Conservation (phyloP, 2,888 invertebrate genomes). For the Petrolisthes manimaculis region DNA sequence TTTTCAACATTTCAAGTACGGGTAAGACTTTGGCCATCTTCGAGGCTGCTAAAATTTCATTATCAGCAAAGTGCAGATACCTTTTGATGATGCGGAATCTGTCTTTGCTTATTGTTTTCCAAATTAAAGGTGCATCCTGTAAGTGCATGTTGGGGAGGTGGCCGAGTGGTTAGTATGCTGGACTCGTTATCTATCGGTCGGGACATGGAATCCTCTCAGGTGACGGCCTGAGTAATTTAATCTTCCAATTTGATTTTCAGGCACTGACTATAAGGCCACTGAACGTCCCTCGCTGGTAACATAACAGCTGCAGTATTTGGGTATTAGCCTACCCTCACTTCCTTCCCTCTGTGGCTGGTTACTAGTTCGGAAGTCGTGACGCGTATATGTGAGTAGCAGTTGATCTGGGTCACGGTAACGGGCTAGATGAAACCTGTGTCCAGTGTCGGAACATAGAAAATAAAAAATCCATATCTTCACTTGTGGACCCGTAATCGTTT, state of each 20-base stretch:
- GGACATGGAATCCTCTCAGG: not conserved
- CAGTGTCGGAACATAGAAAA: no score
- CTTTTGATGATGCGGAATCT: slow-evolving; percentile 9
- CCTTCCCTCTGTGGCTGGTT: no score
- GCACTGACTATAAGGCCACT: no score
- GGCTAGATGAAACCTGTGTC: no score
- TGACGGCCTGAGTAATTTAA: not conserved
- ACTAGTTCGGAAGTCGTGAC: no score
- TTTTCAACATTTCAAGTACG: slow-evolving; percentile 8
- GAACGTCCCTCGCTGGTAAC: no score
- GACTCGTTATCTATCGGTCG: not conserved
- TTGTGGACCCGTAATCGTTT: not conserved
- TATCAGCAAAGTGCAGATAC: slow-evolving; percentile 11
- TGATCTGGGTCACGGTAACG: no score
- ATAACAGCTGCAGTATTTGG: no score
- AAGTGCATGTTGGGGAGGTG: not conserved
- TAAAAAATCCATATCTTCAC: slow-evolving; percentile 31
- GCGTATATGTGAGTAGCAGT: no score
- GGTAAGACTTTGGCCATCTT: slow-evolving; percentile 32
- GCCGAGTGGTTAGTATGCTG: no score
- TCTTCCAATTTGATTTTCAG: not conserved
- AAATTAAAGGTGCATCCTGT: not conserved
- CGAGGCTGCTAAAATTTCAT: not conserved
- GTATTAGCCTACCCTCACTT: no score
- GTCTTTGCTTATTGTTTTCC: slow-evolving; percentile 26